These are phyloP conservation scores for Lerista edwardsae DNA, from an alignment of 2,797 vertebrate genomes.

Conservation along the genomic window DNA sequence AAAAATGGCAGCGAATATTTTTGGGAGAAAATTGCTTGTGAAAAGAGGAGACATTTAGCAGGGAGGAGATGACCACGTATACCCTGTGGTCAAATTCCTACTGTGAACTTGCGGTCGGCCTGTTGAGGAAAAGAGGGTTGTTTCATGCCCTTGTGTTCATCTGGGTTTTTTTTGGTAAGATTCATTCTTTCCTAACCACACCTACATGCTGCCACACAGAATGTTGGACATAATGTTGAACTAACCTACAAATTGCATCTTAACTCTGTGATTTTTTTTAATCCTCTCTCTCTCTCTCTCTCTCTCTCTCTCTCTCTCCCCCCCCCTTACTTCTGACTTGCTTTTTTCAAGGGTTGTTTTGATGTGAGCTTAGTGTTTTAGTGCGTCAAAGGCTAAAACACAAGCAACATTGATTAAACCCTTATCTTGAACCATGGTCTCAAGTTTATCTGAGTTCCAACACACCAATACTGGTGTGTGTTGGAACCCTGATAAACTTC, in stretches of 20 bases:
- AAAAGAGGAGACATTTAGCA: constrained; percentile 37
- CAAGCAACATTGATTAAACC: no score
- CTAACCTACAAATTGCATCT: not conserved
- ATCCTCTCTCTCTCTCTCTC: not conserved
- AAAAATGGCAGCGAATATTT: not conserved
- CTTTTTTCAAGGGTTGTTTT: no score
- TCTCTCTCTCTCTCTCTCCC: no score
- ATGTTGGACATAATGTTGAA: constrained; percentile 44
- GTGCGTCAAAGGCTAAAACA: no score
- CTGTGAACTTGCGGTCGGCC: constrained; percentile 55
- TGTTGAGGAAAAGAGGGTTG: constrained; percentile 48
- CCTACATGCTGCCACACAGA: constrained; percentile 54
- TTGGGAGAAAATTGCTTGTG: not conserved
- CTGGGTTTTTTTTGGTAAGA: constrained; percentile 50
- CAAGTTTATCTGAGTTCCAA: no score
- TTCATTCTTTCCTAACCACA: constrained; percentile 57
- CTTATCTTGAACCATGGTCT: no score
- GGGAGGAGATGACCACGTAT: constrained; percentile 37
- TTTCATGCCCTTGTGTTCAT: constrained; percentile 49
- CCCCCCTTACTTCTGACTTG: not conserved
- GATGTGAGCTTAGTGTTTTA: no score
- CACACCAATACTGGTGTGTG: no score
- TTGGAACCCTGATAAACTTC: no score
- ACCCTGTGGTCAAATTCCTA: constrained; percentile 51
- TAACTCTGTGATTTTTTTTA: not conserved